Base-by-base conservation (phyloP, 2,797 vertebrate species). In the Microctenopoma steveboyesi region DNA sequence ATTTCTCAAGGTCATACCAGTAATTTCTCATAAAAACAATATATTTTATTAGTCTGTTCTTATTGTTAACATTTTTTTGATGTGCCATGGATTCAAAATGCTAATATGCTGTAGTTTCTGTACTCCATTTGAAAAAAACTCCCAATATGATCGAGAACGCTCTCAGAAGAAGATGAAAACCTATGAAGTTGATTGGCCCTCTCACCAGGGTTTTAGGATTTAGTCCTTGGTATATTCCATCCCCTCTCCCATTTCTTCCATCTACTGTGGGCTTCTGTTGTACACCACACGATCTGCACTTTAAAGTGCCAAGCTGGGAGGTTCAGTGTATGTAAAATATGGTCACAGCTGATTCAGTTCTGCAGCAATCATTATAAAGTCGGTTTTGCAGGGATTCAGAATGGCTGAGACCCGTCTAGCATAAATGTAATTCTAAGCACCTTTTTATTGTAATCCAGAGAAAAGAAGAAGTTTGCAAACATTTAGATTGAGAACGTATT, bases 1-100 rank as follows among this genome's bases (percentile, higher is more conserved):
- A 28, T 13, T 46, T 14, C 18, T 49, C 51, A 74, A 72, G 60
- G 64, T 68, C 40, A 28, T 22, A 22, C 6, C 58, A 15, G 3
- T 45, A 48, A 64, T 63, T 37, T 40, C 27, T 3, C 3, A 7
- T 42, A 5, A 25, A 51, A 58, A 9, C 12, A 30, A 16, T 30
- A 40, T 4, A 47, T n/a, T 5, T 15, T 22, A 12, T 1, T 12
- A n/a, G 39, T 63, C 63, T 49, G 14, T 58, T 4, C n/a, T 30
- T 9, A 12, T 9, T 15, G 6, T 15, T 11, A 45, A 7, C 11
- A 15, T 45, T 50, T 5, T 51, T 15, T 40, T 33, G 5, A 15
- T 14, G 12, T 42, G 40, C 13, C 11, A 4, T 16, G 4, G 16
- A 28, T 39, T 46, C 2, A 18, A 22, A 22, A 45, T 35, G 28